Conservation (phyloP, 2,113 vertebrate species). For the Suricata suricatta region DNA sequence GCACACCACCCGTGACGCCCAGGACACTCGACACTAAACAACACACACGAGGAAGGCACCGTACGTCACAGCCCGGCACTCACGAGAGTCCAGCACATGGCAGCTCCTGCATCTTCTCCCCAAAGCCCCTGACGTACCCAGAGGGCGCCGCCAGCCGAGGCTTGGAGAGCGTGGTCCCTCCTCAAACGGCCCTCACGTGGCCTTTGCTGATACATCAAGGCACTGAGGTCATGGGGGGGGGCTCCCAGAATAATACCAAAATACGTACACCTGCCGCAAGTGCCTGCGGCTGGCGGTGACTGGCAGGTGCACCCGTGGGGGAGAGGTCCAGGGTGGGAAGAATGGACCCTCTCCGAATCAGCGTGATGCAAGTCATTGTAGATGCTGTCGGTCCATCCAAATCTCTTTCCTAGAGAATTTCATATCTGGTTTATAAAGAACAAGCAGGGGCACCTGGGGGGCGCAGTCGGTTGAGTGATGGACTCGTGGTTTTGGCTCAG, state of each 20-base stretch:
- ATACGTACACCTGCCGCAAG: fast-evolving
- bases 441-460: background rate
- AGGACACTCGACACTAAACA: background rate
- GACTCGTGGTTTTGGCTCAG: background rate
- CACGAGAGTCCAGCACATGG: too few species aligned
- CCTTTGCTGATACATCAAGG: fast-evolving
- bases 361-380: fast-evolving
- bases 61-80: too few species aligned
- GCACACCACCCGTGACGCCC: too few species aligned
- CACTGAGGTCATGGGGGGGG: too few species aligned
- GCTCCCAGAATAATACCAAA: background rate
- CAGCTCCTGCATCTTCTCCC: background rate
- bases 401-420: background rate
- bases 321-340: background rate
- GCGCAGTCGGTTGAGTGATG: background rate
- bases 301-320: background rate
- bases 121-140: too few species aligned
- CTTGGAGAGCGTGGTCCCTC: background rate
- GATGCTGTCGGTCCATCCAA: too few species aligned
- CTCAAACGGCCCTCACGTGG: background rate
- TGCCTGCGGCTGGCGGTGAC: background rate
- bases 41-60: fast-evolving
- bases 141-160: background rate
- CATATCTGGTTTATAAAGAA: background rate
- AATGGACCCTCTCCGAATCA: fast-evolving